A percentile compares a stretch with the other conserved stretches of the same genome.
Conservation (phyloP, 2,888 invertebrate genomes). For the Sclerodermus sp. region DNA sequence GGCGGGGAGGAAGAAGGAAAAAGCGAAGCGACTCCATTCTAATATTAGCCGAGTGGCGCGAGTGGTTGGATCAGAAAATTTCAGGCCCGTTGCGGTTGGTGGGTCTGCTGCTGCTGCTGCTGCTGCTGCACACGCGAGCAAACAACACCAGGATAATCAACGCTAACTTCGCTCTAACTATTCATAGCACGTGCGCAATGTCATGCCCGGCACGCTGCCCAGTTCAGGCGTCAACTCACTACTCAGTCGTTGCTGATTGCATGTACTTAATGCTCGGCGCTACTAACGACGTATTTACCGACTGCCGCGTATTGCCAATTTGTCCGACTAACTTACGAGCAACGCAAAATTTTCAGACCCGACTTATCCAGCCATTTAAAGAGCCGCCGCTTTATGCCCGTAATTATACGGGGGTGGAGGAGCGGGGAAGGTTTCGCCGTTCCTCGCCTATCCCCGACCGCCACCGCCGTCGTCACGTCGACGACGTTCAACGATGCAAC, state of each 20-base stretch:
- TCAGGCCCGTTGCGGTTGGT: constrained; percentile 18
- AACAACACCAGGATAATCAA: constrained; percentile 34
- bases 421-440: too few species aligned
- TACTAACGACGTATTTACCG: constrained; percentile 2
- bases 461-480: too few species aligned
- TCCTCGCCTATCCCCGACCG: too few species aligned
- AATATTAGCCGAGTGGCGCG: constrained; percentile 27
- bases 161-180: constrained; percentile 43
- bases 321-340: constrained; percentile 3
- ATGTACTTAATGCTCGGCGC: background rate
- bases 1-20: too few species aligned
- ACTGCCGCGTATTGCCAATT: constrained; percentile 9
- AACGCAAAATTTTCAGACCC: too few species aligned
- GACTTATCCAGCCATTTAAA: too few species aligned
- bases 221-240: constrained; percentile 13
- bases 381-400: too few species aligned
- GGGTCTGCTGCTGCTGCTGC: constrained; percentile 7
- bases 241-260: too few species aligned
- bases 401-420: too few species aligned
- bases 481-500: too few species aligned
- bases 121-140: constrained; percentile 19
- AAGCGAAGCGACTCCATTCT: constrained; percentile 21
- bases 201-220: constrained; percentile 38
- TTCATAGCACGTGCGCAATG: constrained; percentile 46
- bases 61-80: constrained; percentile 32